phyloP scores from a whole-genome alignment of 2,113 vertebrate genomes.

The Pluvianellus socialis region DNA sequence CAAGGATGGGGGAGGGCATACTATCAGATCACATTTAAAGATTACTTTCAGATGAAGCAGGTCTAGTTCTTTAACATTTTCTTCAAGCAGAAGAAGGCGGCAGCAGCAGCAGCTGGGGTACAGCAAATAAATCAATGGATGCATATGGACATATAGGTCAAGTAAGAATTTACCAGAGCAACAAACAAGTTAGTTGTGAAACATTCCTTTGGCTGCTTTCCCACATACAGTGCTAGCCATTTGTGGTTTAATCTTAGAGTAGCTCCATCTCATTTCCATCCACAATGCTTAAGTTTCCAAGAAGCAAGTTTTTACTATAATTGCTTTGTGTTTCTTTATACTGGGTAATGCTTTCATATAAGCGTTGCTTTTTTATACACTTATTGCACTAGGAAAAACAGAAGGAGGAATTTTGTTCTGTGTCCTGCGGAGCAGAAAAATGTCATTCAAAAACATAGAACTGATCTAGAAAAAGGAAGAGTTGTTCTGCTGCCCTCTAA shows the following conservation, averaged over 20 bases:
- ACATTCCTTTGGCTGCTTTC: not conserved
- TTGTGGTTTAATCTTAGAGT: not conserved
- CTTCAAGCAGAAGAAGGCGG: not conserved
- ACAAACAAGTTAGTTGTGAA: not conserved
- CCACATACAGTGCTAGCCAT: not conserved
- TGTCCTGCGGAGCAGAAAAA: not conserved
- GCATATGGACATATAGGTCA: constrained; percentile 19
- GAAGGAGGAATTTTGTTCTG: not conserved
- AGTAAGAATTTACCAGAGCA: not conserved
- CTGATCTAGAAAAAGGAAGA: constrained; percentile 55
- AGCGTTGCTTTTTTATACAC: not conserved
- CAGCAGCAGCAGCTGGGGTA: not conserved
- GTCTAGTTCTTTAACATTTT: not conserved
- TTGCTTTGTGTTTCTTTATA: not conserved
- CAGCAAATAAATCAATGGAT: constrained; percentile 3
- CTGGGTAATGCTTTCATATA: not conserved
- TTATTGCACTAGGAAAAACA: not conserved
- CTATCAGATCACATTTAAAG: not conserved
- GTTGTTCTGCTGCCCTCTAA: constrained; percentile 66
- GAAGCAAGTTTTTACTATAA: not conserved
- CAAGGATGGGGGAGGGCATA: not conserved
- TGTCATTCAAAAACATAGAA: not conserved
- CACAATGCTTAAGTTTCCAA: not conserved
- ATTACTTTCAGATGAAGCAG: not conserved
- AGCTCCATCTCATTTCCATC: not conserved